These are phyloP conservation scores for Cryptosula pallasiana DNA, from an alignment of 2,888 invertebrate species.

Conservation along the genomic window DNA sequence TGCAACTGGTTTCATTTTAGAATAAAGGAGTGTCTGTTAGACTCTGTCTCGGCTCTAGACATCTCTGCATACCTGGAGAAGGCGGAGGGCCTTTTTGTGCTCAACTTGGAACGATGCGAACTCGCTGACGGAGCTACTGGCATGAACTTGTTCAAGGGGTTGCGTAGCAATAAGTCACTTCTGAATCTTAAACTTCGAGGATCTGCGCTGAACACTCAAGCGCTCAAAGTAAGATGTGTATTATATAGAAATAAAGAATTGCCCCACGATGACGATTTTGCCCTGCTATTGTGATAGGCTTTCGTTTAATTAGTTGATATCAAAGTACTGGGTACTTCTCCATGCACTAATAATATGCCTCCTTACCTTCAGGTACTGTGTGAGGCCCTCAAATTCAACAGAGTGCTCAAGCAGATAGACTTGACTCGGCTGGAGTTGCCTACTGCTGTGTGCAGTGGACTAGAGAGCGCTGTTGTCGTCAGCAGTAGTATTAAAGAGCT, in stretches of 20 bases:
- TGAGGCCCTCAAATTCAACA: conserved; percentile 34
- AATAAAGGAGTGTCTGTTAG: conserved; percentile 36
- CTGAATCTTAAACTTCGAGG: conserved; percentile 84
- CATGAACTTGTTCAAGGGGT: conserved; percentile 37
- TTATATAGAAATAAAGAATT: too few relatives aligned
- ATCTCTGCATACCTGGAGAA: conserved; percentile 34
- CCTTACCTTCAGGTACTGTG: conserved; percentile 31
- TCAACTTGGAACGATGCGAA: conserved; percentile 30
- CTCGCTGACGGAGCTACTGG: conserved; percentile 36
- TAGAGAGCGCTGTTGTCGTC: conserved; percentile 27
- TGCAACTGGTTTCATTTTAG: conserved; percentile 25
- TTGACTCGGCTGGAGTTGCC: conserved; percentile 36
- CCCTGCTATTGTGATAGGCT: too few relatives aligned
- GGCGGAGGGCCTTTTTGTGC: conserved; percentile 28
- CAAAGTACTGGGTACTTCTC: background rate
- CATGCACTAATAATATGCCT: too few relatives aligned
- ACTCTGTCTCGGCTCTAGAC: conserved; percentile 38
- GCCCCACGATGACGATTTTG: too few relatives aligned
- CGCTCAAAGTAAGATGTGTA: conserved; percentile 10
- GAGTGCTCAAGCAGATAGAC: conserved; percentile 36
- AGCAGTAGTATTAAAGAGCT: background rate
- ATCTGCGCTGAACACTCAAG: conserved; percentile 70
- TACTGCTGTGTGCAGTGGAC: conserved; percentile 34
- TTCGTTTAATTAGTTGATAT: background rate
- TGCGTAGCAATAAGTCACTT: conserved; percentile 37